Evolutionary conservation across 2,888 invertebrate species (phyloP).

Genomic region (Megamerina dolium): DNA sequence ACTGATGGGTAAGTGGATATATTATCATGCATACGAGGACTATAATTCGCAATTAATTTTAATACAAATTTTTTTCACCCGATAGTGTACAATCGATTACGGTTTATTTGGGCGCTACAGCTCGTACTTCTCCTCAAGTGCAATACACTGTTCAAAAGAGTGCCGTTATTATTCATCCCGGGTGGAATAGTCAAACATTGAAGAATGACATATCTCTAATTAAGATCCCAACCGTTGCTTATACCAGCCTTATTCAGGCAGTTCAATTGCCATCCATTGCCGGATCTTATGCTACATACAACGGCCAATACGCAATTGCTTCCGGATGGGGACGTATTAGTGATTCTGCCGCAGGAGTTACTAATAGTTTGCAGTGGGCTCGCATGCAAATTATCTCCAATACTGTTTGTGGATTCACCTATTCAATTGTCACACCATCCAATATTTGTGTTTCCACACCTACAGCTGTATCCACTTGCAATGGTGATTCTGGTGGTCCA

Average conservation of each 20-base stretch:
- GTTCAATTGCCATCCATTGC: conserved; percentile 25
- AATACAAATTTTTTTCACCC: not conserved
- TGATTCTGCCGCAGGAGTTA: conserved; percentile 24
- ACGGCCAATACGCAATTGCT: conserved; percentile 36
- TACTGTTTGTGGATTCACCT: conserved; percentile 29
- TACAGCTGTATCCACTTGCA: conserved; percentile 30
- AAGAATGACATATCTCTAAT: conserved; percentile 39
- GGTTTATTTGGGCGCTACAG: conserved; percentile 26
- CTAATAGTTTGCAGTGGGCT: conserved; percentile 37
- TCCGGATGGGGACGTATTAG: conserved; percentile 50
- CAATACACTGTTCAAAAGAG: conserved; percentile 24
- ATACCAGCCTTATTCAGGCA: conserved; percentile 18
- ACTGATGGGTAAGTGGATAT: conserved; percentile 25
- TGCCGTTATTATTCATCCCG: conserved; percentile 43
- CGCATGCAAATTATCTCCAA: conserved; percentile 36
- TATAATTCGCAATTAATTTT: not conserved
- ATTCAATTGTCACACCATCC: conserved; percentile 8
- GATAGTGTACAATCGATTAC: conserved; percentile 13
- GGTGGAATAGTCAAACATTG: conserved; percentile 26
- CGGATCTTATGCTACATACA: conserved; percentile 31
- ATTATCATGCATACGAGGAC: no score
- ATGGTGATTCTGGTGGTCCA: conserved; percentile 44
- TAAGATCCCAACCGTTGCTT: conserved; percentile 23
- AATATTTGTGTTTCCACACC: conserved; percentile 35
- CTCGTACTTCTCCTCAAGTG: conserved; percentile 25